Percentiles rank a stretch among this genome's conserved stretches.
Conservation (phyloP, 2,797 vertebrate genomes). For the Falco cherrug region DNA sequence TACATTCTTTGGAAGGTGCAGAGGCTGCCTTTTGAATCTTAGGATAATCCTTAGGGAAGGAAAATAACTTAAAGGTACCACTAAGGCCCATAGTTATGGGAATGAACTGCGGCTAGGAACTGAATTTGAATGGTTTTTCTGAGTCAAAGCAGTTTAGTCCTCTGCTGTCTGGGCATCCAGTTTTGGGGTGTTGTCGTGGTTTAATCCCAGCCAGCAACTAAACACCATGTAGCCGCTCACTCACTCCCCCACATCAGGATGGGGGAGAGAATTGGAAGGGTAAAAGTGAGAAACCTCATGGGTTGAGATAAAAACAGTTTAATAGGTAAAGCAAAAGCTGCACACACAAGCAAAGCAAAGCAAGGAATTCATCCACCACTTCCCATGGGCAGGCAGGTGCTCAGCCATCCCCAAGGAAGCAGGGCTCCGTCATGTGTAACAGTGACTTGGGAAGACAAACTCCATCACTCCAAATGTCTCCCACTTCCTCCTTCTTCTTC, state of each 20-base stretch:
- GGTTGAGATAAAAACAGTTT: neutral
- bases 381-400: too few species aligned
- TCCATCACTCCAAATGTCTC: neutral
- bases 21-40: neutral
- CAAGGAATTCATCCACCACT: neutral
- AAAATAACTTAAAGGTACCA: neutral
- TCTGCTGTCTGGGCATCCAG: neutral
- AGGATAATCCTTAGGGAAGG: neutral
- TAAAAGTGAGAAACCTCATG: neutral
- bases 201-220: neutral
- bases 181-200: neutral
- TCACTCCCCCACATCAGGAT: neutral
- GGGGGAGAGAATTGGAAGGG: fast-evolving
- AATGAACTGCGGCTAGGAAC: neutral
- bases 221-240: neutral
- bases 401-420: neutral
- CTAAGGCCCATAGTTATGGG: neutral
- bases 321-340: neutral
- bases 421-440: neutral
- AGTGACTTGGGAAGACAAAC: neutral
- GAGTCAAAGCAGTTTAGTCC: neutral
- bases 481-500: neutral
- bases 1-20: neutral
- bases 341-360: neutral
- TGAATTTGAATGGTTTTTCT: neutral